phyloP scores from a whole-genome alignment of 2,113 vertebrate species.

The Sigmodon hispidus region DNA sequence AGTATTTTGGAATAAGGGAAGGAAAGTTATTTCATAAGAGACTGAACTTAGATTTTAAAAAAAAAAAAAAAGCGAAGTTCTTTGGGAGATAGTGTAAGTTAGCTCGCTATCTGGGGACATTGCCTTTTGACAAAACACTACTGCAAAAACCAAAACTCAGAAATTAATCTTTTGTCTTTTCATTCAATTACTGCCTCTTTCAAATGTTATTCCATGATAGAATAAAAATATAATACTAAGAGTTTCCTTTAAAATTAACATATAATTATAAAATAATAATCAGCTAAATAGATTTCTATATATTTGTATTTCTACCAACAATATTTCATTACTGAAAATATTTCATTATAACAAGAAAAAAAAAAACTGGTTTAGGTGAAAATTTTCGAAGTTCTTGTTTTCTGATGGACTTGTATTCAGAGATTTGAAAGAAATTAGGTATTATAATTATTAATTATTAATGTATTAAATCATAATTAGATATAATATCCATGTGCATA shows the following conservation, averaged over 20 bases:
- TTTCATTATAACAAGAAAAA: not conserved
- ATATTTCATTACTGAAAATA: not conserved
- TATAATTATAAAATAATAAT: not conserved
- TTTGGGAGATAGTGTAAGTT: constrained; percentile 19
- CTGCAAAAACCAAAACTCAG: not conserved
- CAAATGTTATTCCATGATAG: not conserved
- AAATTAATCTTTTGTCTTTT: constrained; percentile 34
- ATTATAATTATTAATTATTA: too few relatives aligned
- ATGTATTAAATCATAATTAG: too few relatives aligned
- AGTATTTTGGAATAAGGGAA: constrained; percentile 50
- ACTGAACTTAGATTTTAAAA: constrained; percentile 44
- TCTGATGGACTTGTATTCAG: constrained; percentile 4
- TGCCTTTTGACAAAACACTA: not conserved
- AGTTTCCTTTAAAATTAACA: constrained; percentile 37
- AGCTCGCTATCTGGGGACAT: not conserved
- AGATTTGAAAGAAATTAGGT: not conserved
- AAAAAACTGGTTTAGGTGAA: constrained; percentile 10
- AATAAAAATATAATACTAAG: not conserved
- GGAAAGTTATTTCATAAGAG: constrained; percentile 47
- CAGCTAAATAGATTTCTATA: constrained; percentile 20
- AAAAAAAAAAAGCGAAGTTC: constrained; percentile 57
- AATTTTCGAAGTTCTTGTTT: constrained; percentile 29
- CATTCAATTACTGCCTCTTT: constrained; percentile 4
- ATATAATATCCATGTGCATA: not conserved
- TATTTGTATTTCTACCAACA: constrained; percentile 14